A percentile compares a stretch with the other conserved stretches of the same genome.
Evolutionary conservation across 2,113 vertebrate species (phyloP).

Genomic region (Gymnocephalus cernua): DNA sequence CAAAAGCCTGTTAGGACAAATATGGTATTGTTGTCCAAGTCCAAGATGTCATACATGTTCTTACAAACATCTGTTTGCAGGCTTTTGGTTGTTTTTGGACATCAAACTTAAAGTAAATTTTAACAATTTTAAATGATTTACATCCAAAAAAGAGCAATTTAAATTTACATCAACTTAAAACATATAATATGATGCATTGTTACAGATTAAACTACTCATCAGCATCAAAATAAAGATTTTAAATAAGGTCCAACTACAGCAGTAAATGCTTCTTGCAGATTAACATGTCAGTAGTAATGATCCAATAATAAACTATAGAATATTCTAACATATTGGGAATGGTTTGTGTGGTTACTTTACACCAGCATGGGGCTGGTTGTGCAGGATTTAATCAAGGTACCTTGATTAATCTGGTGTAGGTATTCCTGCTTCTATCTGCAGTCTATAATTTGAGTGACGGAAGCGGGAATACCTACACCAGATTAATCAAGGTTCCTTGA

Average conservation of each 20-base stretch:
- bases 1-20: not conserved
- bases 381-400: constrained; percentile 13
- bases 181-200: not conserved
- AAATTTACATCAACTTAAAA: no score
- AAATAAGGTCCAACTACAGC: not conserved
- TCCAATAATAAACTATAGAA: no score
- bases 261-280: no score
- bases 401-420: constrained; percentile 22
- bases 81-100: not conserved
- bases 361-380: not conserved
- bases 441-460: no score
- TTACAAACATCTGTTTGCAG: not conserved
- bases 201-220: no score
- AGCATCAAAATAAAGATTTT: no score
- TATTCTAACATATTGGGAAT: no score
- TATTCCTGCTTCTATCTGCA: not conserved
- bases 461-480: not conserved
- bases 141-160: no score
- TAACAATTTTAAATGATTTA: no score
- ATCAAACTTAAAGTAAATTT: not conserved
- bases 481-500: constrained; percentile 28
- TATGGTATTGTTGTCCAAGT: not conserved
- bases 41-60: no score
- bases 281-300: no score
- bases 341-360: not conserved